Evolutionary conservation across 2,888 invertebrate genomes (phyloP), one percentile per base, ranked within the genome.

Genomic region (Idaea aversata): DNA sequence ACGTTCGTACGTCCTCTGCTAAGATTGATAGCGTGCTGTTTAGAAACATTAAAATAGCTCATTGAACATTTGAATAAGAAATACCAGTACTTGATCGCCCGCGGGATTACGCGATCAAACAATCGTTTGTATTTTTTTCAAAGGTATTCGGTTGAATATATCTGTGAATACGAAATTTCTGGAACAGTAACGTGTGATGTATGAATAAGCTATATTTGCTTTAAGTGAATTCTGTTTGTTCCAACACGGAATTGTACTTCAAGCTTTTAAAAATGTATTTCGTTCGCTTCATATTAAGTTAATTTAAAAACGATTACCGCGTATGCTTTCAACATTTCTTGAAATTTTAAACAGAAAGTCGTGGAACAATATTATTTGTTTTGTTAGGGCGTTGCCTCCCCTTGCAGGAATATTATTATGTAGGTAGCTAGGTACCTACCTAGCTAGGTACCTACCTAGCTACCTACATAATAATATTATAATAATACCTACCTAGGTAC

Each of bases 11-110:
- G 83, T 84, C 83, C 86, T 82, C 82, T 77, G 84, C 83, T 76
- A 88, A 90, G 91, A 91, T 91, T 91, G 91, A 91, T 91, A 88
- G 86, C 81, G 85, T 85, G 85, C 88, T 84, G 85, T 84, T 86
- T 84, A 84, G 80, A 84, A 87, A 87, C 87, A 88, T 88, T 89
- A 85, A 88, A 88, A 88, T 85, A 87, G 88, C 89, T 83, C 86
- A 85, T 85, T 86, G 84, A 84, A 88, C 84, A 88, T 88, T 90
- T 90, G 88, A 88, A 89, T 89, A 88, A 88, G 87, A 85, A 87
- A 87, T 84, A 87, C 81, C 83, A 84, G 81, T 84, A 85, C 81
- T 84, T 83, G 84, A 86, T 86, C 77, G 81, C 84, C 79, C 80
- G 78, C 77, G 80, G 84, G 86, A 89, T 88, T 89, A 86, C 80